phyloP scores from a whole-genome alignment of 2,888 invertebrate species.

The Dilophus febrilis region DNA sequence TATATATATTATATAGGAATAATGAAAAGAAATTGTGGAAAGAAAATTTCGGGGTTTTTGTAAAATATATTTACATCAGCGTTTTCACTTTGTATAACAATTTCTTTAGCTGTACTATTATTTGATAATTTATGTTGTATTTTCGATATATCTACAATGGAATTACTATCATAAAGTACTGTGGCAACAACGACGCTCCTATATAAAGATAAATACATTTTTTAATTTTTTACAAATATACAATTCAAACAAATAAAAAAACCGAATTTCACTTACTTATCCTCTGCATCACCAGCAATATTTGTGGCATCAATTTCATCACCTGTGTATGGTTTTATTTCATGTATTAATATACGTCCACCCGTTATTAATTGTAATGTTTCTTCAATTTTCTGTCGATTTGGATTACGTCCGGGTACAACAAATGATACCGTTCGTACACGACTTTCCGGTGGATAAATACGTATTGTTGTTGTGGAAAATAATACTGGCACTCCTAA shows the following conservation, averaged over 20 bases:
- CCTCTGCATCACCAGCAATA: constrained; percentile 35
- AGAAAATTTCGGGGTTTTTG: not conserved
- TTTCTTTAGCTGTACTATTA: constrained; percentile 25
- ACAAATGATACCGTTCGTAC: constrained; percentile 66
- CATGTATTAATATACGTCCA: constrained; percentile 56
- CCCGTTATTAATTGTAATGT: constrained; percentile 63
- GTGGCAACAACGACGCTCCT: constrained; percentile 58
- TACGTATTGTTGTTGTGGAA: constrained; percentile 52
- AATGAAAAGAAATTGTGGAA: not conserved
- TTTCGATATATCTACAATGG: constrained; percentile 53
- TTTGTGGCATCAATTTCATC: constrained; percentile 33
- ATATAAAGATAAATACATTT: constrained; percentile 6
- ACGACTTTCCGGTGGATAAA: constrained; percentile 61
- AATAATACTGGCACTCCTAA: constrained; percentile 64
- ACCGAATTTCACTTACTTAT: constrained; percentile 34
- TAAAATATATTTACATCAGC: constrained; percentile 26
- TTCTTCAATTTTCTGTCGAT: constrained; percentile 54
- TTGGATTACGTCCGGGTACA: constrained; percentile 58
- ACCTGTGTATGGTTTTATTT: constrained; percentile 48
- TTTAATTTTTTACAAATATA: not conserved
- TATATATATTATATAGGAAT: too few relatives aligned
- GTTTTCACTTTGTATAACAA: constrained; percentile 21
- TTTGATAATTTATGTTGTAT: constrained; percentile 44
- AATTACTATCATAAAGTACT: constrained; percentile 45
- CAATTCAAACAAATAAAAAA: not conserved